Evolutionary conservation across 1,140 invertebrate genomes (phyloP).

Genomic region (Planococcus citri): DNA sequence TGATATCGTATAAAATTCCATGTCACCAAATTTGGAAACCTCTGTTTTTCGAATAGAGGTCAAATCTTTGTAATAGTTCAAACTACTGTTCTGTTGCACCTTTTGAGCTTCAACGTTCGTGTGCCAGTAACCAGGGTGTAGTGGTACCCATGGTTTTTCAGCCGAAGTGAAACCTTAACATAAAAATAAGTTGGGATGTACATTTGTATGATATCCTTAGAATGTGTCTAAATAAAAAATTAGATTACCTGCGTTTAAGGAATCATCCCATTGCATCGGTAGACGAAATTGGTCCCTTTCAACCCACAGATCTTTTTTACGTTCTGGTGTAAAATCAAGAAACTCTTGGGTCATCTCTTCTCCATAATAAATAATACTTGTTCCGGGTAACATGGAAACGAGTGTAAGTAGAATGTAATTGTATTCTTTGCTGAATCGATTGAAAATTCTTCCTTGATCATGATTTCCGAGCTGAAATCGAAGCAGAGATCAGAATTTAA

Average conservation of each 20-base stretch:
- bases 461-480: not conserved
- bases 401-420: not conserved
- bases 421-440: not conserved
- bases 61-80: not conserved
- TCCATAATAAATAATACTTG: not conserved
- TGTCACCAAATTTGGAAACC: not conserved
- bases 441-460: not conserved
- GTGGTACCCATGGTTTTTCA: slow-evolving; percentile 28
- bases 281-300: not conserved
- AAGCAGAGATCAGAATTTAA: not conserved
- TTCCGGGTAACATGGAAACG: not conserved
- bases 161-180: slow-evolving; percentile 44
- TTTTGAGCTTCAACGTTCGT: not conserved
- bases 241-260: not conserved
- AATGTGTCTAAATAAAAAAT: too few relatives aligned
- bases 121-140: not conserved
- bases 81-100: not conserved
- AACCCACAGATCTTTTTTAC: not conserved
- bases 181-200: too few relatives aligned
- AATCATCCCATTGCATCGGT: not conserved
- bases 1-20: slow-evolving; percentile 22
- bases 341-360: not conserved
- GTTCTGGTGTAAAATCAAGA: not conserved
- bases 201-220: too few relatives aligned
- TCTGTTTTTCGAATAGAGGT: not conserved